Base-by-base conservation (phyloP, 2,113 vertebrate species). In the Pterocles burchelli region DNA sequence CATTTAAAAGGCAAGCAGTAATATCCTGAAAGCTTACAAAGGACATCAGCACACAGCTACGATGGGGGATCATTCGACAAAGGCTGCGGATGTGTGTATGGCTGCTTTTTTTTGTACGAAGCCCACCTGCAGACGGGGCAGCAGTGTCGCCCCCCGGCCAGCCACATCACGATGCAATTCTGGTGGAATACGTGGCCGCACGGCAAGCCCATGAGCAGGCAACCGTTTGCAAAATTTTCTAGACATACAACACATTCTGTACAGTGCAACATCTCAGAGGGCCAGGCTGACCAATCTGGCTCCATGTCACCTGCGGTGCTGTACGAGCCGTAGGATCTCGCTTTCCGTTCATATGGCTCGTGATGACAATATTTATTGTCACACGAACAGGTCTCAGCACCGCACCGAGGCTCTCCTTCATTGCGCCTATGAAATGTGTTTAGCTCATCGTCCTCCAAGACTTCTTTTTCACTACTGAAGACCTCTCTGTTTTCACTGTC, bases 161-260 rank as follows among this genome's bases (percentile, higher is more conserved):
- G 93, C 99, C 99, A 99, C 91, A 99, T 98, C 87, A 98, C 98
- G 62, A 99, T 99, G 98, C 99, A 99, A 95, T 98, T 99, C 97
- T 99, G 99, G 96, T 99, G 99, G 97, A 99, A 99, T 85, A 99
- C 99, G 17, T 99, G 99, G 94, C 99, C 99, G 43, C 99, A 99
- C 0, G 99, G 99, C 93, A 99, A 96, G 21, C 98, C 99, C 99
- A 99, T 99, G 12, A 99, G 97, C 72, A 99, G 96, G 90, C 99
- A 99, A 43, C 98, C 98, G 2, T 93, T 91, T 36, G 97, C 96
- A 94, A 99, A 99, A 98, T 98, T 99, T 85, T 99, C 99, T 82
- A 99, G 98, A 97, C 99, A 99, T 75, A 99, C 99, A n/a, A 99
- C 99, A 2, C 99, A 99, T 86, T 99, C 99, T 1, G 99, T 99